Conservation (phyloP, 2,888 invertebrate species). For the Pteria penguin region DNA sequence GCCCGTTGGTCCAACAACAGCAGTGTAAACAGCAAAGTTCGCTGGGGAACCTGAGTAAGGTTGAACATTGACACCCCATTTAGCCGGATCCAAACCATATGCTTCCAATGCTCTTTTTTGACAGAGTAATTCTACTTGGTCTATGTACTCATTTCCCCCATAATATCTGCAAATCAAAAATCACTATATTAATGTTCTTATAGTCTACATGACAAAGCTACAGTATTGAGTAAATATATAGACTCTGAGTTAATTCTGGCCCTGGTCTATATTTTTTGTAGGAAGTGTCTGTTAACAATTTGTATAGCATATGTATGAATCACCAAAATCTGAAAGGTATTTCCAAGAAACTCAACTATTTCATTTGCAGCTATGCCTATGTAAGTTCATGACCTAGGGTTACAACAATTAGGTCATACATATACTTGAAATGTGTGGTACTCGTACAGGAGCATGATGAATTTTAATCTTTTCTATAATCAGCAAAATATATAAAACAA, state of each 20-base stretch:
- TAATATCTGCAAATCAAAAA: slow-evolving; percentile 87
- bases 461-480: too few relatives aligned
- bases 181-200: not conserved
- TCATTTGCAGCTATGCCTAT: too few relatives aligned
- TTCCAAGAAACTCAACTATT: not conserved
- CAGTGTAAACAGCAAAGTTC: slow-evolving; percentile 98
- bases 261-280: too few relatives aligned
- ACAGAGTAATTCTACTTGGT: slow-evolving; percentile 93
- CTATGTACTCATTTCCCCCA: slow-evolving; percentile 97
- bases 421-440: too few relatives aligned
- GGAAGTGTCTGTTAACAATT: not conserved
- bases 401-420: too few relatives aligned
- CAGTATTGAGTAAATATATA: too few relatives aligned
- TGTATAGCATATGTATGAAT: not conserved
- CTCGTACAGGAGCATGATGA: too few relatives aligned
- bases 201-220: too few relatives aligned
- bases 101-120: slow-evolving; percentile 92
- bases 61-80: slow-evolving; percentile 99
- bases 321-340: not conserved
- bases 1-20: slow-evolving; percentile 90
- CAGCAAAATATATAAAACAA: too few relatives aligned
- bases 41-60: slow-evolving; percentile 98
- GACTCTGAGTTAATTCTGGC: too few relatives aligned
- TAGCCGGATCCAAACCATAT: slow-evolving; percentile 88
- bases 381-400: too few relatives aligned